Evolutionary conservation across 2,888 invertebrate species (phyloP), one percentile per base, ranked within the genome.

Genomic region (Melangyna quadrimaculata): DNA sequence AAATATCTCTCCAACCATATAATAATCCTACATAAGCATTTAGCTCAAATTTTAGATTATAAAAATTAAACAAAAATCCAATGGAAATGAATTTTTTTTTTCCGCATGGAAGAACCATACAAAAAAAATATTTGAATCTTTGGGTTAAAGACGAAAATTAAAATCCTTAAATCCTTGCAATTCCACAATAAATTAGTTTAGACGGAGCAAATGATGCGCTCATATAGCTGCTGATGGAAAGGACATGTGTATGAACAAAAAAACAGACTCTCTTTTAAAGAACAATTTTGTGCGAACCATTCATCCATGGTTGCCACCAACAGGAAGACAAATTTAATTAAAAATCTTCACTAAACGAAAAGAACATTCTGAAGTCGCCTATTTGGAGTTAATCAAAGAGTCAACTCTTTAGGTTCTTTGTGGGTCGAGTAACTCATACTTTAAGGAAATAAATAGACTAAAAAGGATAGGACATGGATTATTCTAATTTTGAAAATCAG

Each of bases 121-220:
- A 24, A 19, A 51, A 69, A 19, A 35, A 59, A 27, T 40, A 61
- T 6, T 32, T 19, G 51, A 51, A 65, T 57, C 22, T 67, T 51
- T 40, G 10, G 63, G 53, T 35, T 55, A 35, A 43, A 55, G 35
- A 72, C 53, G 10, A 48, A 65, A 79, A 79, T 73, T 79, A 59
- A 67, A 73, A 73, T 79, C 78, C 63, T 53, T 70, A 63, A 78
- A 70, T 77, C 72, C 72, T 57, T 72, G 72, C 65, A 40, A 72
- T 59, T 79, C 40, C 51, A 8, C 48, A 22, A 79, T 73, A 79
- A 79, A 79, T 79, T 67, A 67, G 57, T 73, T 59, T 67, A 55
- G 65, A 67, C 59, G 27, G 17, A 72, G 67, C 53, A 57, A 78
- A 67, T 72, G 51, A 78, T 57, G 53, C 72, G 48, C 71, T 48